Evolutionary conservation across 2,888 invertebrate genomes (phyloP).

Genomic region (Drosophila buzzatii): DNA sequence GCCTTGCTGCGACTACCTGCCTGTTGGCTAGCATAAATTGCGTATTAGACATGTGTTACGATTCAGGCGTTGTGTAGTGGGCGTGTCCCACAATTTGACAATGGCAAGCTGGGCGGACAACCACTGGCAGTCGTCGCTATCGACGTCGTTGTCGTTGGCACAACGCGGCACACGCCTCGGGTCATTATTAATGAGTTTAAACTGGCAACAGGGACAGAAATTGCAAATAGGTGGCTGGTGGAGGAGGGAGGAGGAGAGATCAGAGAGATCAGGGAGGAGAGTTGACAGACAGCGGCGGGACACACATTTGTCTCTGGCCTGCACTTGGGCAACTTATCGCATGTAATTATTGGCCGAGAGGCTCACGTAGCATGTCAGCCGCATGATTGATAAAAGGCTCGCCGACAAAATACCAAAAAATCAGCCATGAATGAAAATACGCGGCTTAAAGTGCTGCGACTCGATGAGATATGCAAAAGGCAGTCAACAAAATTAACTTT

Average conservation of each 20-base stretch:
- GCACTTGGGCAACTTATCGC: constrained; percentile 75
- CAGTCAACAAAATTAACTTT: constrained; percentile 11
- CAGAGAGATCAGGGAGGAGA: not conserved
- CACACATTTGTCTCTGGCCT: constrained; percentile 52
- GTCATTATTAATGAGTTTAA: constrained; percentile 78
- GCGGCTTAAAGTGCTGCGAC: constrained; percentile 61
- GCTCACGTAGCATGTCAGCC: constrained; percentile 68
- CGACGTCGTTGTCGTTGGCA: constrained; percentile 34
- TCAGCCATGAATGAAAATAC: constrained; percentile 75
- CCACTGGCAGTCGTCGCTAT: constrained; percentile 32
- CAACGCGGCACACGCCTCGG: constrained; percentile 53
- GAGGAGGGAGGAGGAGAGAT: not conserved
- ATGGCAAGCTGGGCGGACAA: constrained; percentile 58
- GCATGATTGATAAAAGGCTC: constrained; percentile 75
- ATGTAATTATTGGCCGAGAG: constrained; percentile 76
- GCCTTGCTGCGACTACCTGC: not conserved
- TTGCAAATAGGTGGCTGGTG: constrained; percentile 14
- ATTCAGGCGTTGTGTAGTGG: constrained; percentile 57
- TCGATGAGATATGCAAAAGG: constrained; percentile 62
- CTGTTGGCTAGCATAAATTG: constrained; percentile 62
- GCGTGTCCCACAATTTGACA: constrained; percentile 73
- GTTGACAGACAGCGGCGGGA: constrained; percentile 15
- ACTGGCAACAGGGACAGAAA: constrained; percentile 57
- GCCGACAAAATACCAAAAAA: constrained; percentile 76
- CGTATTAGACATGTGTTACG: constrained; percentile 67